Conservation (phyloP, 1,140 invertebrate genomes). For the Calycopis cecrops region DNA sequence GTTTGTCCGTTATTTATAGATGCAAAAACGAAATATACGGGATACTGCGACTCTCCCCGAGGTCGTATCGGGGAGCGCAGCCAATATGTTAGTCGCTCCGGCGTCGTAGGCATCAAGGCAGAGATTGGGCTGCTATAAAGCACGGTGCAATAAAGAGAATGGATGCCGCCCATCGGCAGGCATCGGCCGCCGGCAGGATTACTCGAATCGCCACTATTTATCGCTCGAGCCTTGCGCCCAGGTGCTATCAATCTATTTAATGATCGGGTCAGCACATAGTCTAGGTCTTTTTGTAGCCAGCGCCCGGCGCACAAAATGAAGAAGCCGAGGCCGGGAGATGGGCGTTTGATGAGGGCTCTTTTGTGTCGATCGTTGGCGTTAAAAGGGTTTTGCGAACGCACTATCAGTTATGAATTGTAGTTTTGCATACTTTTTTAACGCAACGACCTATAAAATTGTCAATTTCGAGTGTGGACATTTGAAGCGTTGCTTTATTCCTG, state of each 20-base stretch:
- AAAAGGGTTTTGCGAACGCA: conserved; percentile 62
- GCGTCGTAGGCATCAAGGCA: conserved; percentile 60
- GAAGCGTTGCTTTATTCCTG: neutral
- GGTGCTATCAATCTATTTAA: conserved; percentile 74
- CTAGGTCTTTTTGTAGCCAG: conserved; percentile 61
- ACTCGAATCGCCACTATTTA: conserved; percentile 73
- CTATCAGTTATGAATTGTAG: conserved; percentile 40
- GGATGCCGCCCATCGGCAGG: conserved; percentile 68
- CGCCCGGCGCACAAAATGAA: conserved; percentile 48
- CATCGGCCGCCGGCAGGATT: conserved; percentile 64
- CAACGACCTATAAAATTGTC: conserved; percentile 25
- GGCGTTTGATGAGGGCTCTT: conserved; percentile 70
- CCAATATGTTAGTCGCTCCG: conserved; percentile 57
- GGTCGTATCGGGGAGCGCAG: conserved; percentile 43
- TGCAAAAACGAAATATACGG: conserved; percentile 29
- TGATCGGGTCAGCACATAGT: conserved; percentile 72
- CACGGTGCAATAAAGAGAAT: conserved; percentile 73
- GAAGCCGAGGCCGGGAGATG: conserved; percentile 55
- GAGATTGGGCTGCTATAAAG: conserved; percentile 59
- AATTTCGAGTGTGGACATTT: conserved; percentile 18
- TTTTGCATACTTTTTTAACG: conserved; percentile 38
- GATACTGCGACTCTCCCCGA: conserved; percentile 32
- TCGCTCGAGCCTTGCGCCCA: conserved; percentile 69
- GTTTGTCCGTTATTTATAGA: conserved; percentile 21
- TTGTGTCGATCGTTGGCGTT: conserved; percentile 62